phyloP scores from a whole-genome alignment of 2,797 vertebrate species.

The Phrynocephalus guinanensis region DNA sequence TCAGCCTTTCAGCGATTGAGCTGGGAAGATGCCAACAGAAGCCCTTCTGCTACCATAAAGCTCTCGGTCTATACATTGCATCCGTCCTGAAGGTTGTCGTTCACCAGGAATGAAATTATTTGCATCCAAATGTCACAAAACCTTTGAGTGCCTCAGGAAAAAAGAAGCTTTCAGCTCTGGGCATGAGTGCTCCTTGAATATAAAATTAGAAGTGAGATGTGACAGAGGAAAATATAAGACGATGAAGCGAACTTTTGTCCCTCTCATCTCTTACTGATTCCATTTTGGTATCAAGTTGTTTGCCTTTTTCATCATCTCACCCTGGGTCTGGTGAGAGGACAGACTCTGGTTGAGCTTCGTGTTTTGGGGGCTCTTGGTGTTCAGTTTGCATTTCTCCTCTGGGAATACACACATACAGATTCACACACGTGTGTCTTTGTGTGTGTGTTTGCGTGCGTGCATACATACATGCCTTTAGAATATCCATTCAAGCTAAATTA shows the following conservation, averaged over 20 bases:
- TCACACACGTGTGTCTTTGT: conserved; percentile 44
- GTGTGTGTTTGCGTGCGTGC: conserved; percentile 42
- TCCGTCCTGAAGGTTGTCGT: background rate
- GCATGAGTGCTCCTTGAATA: conserved; percentile 50
- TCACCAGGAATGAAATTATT: conserved; percentile 51
- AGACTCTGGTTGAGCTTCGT: conserved; percentile 40
- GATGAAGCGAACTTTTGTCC: conserved; percentile 25
- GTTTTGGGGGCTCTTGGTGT: conserved; percentile 42
- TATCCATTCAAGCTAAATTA: conserved; percentile 54
- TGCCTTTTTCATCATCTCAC: conserved; percentile 25
- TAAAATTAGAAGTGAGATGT: conserved; percentile 48
- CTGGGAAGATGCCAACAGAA: conserved; percentile 17
- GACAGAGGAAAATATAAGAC: conserved; percentile 57
- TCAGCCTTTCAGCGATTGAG: conserved; percentile 49
- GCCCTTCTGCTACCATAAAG: conserved; percentile 40
- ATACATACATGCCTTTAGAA: conserved; percentile 34
- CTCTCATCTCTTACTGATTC: conserved; percentile 42
- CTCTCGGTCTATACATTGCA: conserved; percentile 32
- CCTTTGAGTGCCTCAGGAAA: background rate
- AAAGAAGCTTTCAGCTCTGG: conserved; percentile 9
- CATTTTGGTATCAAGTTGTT: conserved; percentile 49
- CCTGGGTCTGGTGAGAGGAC: conserved; percentile 43
- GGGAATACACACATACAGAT: conserved; percentile 45
- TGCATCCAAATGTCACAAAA: conserved; percentile 38
- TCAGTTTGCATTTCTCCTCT: conserved; percentile 18